Evolutionary conservation across 2,797 vertebrate species (phyloP).

Genomic region (Uromys caudimaculatus): DNA sequence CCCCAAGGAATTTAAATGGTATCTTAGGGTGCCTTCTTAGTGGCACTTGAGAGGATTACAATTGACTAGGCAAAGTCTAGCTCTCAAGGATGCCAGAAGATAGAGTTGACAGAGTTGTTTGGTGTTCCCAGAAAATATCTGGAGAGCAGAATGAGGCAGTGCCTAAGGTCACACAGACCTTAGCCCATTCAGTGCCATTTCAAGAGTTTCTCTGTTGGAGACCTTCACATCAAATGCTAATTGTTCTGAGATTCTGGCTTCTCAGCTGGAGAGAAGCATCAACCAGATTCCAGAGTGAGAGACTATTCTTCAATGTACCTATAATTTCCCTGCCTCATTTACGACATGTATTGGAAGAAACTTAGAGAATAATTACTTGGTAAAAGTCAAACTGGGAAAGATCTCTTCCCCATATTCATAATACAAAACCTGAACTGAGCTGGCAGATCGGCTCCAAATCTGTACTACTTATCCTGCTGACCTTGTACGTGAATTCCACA

Average conservation of each 20-base stretch:
- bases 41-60: neutral
- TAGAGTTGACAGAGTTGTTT: neutral
- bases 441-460: neutral
- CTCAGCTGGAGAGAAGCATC: neutral
- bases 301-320: neutral
- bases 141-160: neutral
- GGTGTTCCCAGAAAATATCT: neutral
- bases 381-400: neutral
- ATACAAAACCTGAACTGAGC: neutral
- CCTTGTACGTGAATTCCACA: neutral
- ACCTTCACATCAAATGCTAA: neutral
- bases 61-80: neutral
- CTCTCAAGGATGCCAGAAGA: neutral
- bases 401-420: neutral
- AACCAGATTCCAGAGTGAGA: neutral
- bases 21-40: neutral
- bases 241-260: neutral
- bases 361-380: neutral
- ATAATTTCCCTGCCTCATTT: neutral
- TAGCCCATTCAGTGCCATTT: neutral
- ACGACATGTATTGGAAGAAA: neutral
- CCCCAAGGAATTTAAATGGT: neutral
- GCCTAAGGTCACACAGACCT: neutral
- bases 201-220: neutral
- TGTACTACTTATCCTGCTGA: neutral